Conservation (phyloP, 2,113 vertebrate genomes). For the Crotalus viridis region DNA sequence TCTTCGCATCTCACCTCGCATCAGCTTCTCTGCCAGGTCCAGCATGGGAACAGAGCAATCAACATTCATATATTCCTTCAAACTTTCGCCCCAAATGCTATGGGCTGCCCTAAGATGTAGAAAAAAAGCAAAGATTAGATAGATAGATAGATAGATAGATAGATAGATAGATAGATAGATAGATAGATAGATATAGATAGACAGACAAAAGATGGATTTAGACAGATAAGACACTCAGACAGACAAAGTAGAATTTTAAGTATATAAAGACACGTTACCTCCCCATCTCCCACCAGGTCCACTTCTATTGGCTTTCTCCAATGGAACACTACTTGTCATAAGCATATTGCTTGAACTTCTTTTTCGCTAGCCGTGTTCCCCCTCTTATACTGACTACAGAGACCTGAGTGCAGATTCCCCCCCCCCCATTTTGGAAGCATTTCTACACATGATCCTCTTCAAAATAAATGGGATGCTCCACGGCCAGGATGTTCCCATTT, state of each 20-base stretch:
- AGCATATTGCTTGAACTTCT: not conserved
- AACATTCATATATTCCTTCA: conserved; percentile 84
- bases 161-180: no score
- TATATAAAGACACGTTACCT: not conserved
- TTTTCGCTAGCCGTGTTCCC: not conserved
- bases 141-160: no score
- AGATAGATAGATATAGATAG: no score
- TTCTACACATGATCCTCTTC: not conserved
- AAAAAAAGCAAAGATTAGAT: conserved; percentile 18
- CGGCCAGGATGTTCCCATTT: not conserved
- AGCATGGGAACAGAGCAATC: conserved; percentile 83
- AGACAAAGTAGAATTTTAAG: no score
- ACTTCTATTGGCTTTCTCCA: not conserved
- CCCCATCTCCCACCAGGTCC: not conserved
- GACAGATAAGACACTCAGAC: no score
- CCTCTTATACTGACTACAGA: not conserved
- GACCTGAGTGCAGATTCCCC: not conserved
- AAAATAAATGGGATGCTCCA: not conserved
- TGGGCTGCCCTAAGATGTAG: conserved; percentile 77
- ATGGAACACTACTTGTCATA: not conserved
- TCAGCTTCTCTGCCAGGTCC: conserved; percentile 76
- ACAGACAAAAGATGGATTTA: no score
- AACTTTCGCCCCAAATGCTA: conserved; percentile 74
- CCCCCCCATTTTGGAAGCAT: not conserved
- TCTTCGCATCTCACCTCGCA: conserved; percentile 65